Evolutionary conservation across 2,888 invertebrate species (phyloP).

Genomic region (Trachelus stipa): DNA sequence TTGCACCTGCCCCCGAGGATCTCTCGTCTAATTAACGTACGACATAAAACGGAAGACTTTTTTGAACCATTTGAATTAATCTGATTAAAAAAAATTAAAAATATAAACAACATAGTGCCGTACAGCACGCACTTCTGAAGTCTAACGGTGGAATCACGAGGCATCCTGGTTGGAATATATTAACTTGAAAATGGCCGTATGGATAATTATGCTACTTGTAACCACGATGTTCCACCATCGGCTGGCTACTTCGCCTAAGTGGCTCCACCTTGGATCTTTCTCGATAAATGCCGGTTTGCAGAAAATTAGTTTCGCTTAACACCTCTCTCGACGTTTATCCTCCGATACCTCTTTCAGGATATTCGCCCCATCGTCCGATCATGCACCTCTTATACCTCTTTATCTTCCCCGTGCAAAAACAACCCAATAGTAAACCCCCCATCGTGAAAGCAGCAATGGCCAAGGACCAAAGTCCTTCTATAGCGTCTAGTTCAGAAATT

Average conservation of each 20-base stretch:
- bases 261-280: neutral
- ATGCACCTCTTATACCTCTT: neutral
- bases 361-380: neutral
- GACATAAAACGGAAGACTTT: slow-evolving; percentile 24
- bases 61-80: slow-evolving; percentile 23
- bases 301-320: neutral
- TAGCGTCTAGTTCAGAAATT: neutral
- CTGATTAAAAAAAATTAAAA: neutral
- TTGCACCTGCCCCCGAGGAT: slow-evolving; percentile 16
- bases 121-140: neutral
- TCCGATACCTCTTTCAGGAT: neutral
- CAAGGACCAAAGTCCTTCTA: neutral
- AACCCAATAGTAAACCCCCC: neutral
- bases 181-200: neutral
- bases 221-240: neutral
- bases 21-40: slow-evolving; percentile 40
- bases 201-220: neutral
- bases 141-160: neutral
- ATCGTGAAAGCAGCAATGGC: neutral
- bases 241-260: neutral
- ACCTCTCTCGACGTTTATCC: neutral
- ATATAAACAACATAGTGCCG: neutral
- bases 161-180: neutral
- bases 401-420: neutral
- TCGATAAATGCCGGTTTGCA: neutral